Evolutionary conservation across 1,140 invertebrate genomes (phyloP).

Genomic region (Drosophila auraria): DNA sequence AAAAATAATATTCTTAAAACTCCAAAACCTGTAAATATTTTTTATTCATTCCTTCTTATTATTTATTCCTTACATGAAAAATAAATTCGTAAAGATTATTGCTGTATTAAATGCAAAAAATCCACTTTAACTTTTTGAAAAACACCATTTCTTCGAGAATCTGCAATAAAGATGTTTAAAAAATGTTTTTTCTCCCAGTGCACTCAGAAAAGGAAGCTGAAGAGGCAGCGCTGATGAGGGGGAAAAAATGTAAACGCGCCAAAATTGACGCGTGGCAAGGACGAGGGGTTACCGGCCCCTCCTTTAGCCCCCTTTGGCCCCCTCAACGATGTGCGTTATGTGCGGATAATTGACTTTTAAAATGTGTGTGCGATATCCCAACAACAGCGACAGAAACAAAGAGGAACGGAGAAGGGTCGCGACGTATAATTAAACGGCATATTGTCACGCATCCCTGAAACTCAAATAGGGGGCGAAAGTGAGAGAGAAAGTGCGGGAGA

Average conservation of each 20-base stretch:
- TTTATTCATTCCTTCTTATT: too few species aligned
- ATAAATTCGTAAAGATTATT: too few species aligned
- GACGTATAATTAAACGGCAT: conserved; percentile 81
- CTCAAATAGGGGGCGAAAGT: conserved; percentile 10
- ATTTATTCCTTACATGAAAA: too few species aligned
- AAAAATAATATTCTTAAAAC: too few species aligned
- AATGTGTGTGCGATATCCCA: conserved; percentile 80
- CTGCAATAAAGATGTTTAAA: background rate
- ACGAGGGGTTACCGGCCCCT: conserved; percentile 22
- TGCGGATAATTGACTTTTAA: conserved; percentile 83
- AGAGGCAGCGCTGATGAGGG: conserved; percentile 30
- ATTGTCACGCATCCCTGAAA: conserved; percentile 77
- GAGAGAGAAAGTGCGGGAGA: conserved; percentile 22
- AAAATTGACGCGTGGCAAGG: conserved; percentile 78
- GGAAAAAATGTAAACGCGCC: conserved; percentile 57
- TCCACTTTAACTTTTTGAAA: background rate
- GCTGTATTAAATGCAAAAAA: too few species aligned
- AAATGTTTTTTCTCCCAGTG: conserved; percentile 6
- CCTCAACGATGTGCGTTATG: conserved; percentile 80
- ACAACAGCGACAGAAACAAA: conserved; percentile 49
- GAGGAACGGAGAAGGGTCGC: conserved; percentile 55
- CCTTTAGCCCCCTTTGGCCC: conserved; percentile 17
- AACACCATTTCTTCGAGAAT: background rate
- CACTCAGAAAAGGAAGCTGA: conserved; percentile 26
- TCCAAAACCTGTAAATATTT: background rate